Evolutionary conservation across 2,797 vertebrate genomes (phyloP).

Genomic region (Sphenodon punctatus): DNA sequence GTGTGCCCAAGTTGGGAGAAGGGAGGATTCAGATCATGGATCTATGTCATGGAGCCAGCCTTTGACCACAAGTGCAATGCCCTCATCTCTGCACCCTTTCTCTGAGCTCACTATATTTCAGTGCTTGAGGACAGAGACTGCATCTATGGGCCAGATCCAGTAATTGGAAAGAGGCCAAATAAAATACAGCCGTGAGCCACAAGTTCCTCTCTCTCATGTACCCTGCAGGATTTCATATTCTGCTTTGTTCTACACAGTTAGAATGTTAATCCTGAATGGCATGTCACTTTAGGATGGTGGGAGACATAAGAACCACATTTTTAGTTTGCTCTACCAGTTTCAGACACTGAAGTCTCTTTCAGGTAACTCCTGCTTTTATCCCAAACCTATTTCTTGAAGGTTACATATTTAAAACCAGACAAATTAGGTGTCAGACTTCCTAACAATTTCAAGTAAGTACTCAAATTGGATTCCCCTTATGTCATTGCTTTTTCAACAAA

Average conservation of each 20-base stretch:
- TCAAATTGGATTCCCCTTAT: not conserved
- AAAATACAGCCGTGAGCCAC: too few species aligned
- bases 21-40: too few species aligned
- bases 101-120: too few species aligned
- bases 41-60: too few species aligned
- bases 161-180: too few species aligned
- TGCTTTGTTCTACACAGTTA: constrained; percentile 33
- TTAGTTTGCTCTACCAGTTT: not conserved
- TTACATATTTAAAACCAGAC: not conserved
- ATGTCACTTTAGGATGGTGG: not conserved
- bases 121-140: too few species aligned
- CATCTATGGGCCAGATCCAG: too few species aligned
- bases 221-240: constrained; percentile 1
- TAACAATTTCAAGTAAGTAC: not conserved
- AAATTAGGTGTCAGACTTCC: not conserved
- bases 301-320: constrained; percentile 6
- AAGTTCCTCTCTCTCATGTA: not conserved
- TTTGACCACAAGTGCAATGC: too few species aligned
- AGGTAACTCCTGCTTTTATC: not conserved
- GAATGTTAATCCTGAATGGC: constrained; percentile 7
- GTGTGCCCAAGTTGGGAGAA: too few species aligned
- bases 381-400: not conserved
- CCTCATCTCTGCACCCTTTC: too few species aligned
- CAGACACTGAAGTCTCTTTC: not conserved
- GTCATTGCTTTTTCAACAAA: not conserved